Conservation (phyloP, 2,888 invertebrate genomes). For the Venustoraphidia nigricollis region DNA sequence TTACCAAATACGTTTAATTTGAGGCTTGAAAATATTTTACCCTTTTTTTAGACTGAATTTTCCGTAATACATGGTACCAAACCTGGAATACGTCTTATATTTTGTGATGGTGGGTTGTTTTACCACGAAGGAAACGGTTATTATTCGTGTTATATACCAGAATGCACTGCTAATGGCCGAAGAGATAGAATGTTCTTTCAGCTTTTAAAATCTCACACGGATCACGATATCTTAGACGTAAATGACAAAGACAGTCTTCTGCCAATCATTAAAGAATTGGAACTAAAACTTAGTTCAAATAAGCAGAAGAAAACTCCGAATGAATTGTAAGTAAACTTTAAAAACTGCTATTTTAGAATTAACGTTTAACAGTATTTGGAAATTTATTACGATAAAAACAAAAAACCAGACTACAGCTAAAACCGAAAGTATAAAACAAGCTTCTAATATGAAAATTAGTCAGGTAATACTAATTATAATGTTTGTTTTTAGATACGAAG, state of each 20-base stretch:
- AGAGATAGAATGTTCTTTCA: slow-evolving; percentile 4
- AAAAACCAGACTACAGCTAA: no score
- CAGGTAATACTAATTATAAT: no score
- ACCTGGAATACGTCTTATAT: background rate
- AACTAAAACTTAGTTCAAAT: background rate
- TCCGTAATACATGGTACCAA: slow-evolving; percentile 1
- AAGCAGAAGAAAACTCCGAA: background rate
- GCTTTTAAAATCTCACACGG: background rate
- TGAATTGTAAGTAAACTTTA: background rate
- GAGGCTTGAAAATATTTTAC: background rate
- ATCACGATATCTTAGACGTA: background rate
- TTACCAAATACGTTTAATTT: no score
- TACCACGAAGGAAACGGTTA: slow-evolving; percentile 3
- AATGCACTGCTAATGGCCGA: background rate
- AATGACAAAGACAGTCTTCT: background rate
- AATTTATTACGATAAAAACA: no score
- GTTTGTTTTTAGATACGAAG: no score
- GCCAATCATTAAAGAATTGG: background rate
- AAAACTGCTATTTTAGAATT: background rate
- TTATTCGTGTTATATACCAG: slow-evolving; percentile 1
- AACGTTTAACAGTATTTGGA: background rate
- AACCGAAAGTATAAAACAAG: no score
- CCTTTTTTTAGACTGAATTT: slow-evolving; percentile 1
- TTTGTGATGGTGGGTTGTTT: background rate
- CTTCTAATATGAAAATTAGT: no score